Base-by-base conservation (phyloP, 2,113 vertebrate genomes). In the Phaetusa simplex region DNA sequence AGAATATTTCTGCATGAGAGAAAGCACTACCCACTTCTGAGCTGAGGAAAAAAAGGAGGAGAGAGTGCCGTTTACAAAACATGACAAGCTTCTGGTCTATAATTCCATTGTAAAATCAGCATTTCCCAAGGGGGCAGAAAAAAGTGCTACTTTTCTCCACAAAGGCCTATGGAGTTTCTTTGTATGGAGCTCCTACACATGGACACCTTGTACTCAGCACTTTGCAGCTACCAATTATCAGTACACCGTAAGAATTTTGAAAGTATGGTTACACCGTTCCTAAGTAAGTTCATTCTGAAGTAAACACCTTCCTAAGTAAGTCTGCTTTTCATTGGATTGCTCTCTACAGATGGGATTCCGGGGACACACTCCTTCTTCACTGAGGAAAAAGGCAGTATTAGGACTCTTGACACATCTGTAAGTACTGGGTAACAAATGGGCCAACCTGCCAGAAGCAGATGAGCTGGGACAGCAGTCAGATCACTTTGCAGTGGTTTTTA, bases 21-120 rank as follows among this genome's bases (percentile, higher is more conserved):
- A 50, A 34, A 0, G 0, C 5, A 36, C 13, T 30, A 23, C 20
- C 32, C 4, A 2, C 32, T 45, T 23, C 52, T 66, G 27, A 67
- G 52, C 6, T 12, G 27, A 19, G n/a, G 27, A 2, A 13, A 20
- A 32, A 19, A 26, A 30, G 6, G 23, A 45, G 23, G 5, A 38
- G n/a, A 47, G 16, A 55, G 11, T 6, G 21, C 20, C 19, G 30
- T 32, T 47, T 26, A 55, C 20, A 17, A 12, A 59, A 65, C 20
- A 12, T 2, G 3, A 12, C 18, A 59, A 82, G 40, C 14, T 34
- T 42, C 12, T 27, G 11, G 4, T 69, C 42, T 69, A 6, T 24
- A 91, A 78, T 58, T 67, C 26, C 3, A 1, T 5, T 47, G 22
- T 45, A 40, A 59, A 40, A 22, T 47, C 73, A 81, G 23, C 30